Conservation (phyloP, 2,888 invertebrate genomes). For the Megalurothrips usitatus region DNA sequence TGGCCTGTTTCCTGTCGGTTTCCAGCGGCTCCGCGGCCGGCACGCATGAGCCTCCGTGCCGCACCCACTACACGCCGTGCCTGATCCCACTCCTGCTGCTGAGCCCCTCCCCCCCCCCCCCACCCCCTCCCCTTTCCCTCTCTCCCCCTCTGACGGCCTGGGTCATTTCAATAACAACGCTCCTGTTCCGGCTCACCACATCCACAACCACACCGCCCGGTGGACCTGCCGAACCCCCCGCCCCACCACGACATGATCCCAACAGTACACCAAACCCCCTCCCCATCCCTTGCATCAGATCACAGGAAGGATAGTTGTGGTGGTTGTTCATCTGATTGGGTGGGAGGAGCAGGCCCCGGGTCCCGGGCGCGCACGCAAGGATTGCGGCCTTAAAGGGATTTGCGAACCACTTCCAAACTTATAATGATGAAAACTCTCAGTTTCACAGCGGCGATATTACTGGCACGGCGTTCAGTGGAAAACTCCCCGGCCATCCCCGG, state of each 20-base stretch:
- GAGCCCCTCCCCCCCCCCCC: no score
- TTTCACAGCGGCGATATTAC: no score
- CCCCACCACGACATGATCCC: no score
- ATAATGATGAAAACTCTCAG: not conserved
- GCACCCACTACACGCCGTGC: no score
- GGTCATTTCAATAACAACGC: conserved; percentile 6
- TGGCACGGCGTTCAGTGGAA: no score
- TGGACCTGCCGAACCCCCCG: no score
- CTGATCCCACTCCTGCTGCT: no score
- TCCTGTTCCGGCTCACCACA: not conserved
- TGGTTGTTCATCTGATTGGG: not conserved
- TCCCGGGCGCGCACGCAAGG: not conserved
- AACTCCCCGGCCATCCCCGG: no score
- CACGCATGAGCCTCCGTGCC: no score
- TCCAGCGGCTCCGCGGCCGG: no score
- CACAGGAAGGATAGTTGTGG: not conserved
- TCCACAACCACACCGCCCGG: no score
- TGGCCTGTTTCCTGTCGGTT: no score
- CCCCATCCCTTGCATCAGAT: not conserved
- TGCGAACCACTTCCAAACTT: not conserved
- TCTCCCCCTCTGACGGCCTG: not conserved
- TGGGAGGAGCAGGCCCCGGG: not conserved
- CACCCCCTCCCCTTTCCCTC: not conserved
- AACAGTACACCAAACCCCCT: not conserved
- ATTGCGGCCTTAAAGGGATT: not conserved